These are phyloP conservation scores for Phthorimaea operculella DNA, from an alignment of 1,140 invertebrate species.

Conservation along the genomic window DNA sequence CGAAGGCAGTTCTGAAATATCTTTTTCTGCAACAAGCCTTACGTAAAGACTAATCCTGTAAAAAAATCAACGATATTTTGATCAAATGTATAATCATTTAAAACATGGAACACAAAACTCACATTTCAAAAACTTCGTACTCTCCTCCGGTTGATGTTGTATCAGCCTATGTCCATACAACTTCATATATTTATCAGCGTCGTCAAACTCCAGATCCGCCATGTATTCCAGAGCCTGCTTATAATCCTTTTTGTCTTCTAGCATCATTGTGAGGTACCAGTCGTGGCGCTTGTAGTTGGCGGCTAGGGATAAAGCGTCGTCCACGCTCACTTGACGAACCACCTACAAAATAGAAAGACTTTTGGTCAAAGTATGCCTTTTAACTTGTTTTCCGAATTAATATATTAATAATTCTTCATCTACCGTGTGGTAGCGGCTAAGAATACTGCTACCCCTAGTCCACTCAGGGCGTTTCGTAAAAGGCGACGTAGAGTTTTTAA, in stretches of 20 bases:
- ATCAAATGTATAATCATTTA: too few species aligned
- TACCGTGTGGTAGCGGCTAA: too few species aligned
- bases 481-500: too few species aligned
- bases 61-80: too few species aligned
- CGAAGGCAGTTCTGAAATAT: too few species aligned
- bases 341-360: constrained; percentile 59
- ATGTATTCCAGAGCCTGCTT: constrained; percentile 86
- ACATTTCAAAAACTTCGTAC: constrained; percentile 84
- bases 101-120: constrained; percentile 10
- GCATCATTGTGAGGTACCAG: constrained; percentile 88
- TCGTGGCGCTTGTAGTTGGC: constrained; percentile 86
- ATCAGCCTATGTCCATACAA: constrained; percentile 88
- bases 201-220: constrained; percentile 75
- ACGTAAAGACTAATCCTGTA: too few species aligned
- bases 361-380: too few species aligned
- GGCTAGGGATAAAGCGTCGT: constrained; percentile 86
- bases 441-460: too few species aligned
- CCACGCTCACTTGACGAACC: constrained; percentile 85
- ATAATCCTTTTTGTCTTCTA: constrained; percentile 89
- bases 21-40: too few species aligned
- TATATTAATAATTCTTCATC: too few species aligned
- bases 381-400: too few species aligned
- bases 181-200: constrained; percentile 85
- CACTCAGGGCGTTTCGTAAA: too few species aligned
- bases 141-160: constrained; percentile 81